Base-by-base conservation (phyloP, 2,888 invertebrate genomes). In the Keiferia lycopersicella region DNA sequence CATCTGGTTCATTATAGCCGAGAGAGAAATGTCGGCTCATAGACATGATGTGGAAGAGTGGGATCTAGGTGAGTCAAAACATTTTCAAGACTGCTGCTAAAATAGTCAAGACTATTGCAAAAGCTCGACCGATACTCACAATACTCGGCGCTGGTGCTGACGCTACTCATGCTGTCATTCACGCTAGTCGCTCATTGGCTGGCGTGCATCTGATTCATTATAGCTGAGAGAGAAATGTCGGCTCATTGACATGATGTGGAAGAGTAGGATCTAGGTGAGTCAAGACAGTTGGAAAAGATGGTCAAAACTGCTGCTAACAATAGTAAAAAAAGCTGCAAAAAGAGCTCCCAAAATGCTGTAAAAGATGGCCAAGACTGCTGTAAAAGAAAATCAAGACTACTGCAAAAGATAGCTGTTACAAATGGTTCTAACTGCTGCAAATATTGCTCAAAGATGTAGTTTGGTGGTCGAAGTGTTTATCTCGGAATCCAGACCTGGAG, bases 61-160 rank as follows among this genome's bases (percentile, higher is more conserved):
- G 96, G 95, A 96, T 84, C 94, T 97, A 74, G 97, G 97, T 98
- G 88, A 93, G 74, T 59, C 6, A 26, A 26, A 26, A 6, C 6
- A 6, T 34, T 4, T 4, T 26, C 26, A 26, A 26, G 26, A 26
- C 26, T 26, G 6, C 26, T 4, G 26, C 26, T 4, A 26, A 26
- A 26, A 4, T 26, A 6, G 26, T 26, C 98, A 18, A 93, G 98
- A 63, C 92, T 99, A 61, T 93, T 98, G 70, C 98, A 98, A 92
- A 98, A 98, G 92, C 97, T 98, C 94, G 98, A 98, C 90, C 94
- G 98, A 79, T 98, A 98, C 88, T 98, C 98, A 11, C 98, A 98
- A 87, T 98, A 98, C 90, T 97, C 97, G 69, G 97, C 98, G 64
- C 95, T 98, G 88, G 98, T 99, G 77, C 93, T 98, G 70, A 97